Percentiles rank a stretch among this genome's conserved stretches.
Evolutionary conservation across 2,888 invertebrate species (phyloP).

Genomic region (Pyrrhosoma nymphula): DNA sequence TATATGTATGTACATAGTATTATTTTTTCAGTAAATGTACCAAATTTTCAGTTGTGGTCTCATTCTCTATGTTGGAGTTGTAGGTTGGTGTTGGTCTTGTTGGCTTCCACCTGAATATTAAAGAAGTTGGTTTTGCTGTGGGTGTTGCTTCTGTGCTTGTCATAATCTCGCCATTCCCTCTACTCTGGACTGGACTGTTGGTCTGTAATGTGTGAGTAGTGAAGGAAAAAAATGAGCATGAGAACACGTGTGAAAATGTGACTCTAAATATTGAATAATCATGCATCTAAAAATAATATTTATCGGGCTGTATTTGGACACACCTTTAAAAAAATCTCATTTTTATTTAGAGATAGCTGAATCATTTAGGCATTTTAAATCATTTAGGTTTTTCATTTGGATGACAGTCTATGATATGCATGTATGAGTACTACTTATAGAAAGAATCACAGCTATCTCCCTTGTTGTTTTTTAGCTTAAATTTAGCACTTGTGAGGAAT

Average conservation of each 20-base stretch:
- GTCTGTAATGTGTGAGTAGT: constrained; percentile 50
- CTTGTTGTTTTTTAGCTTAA: too few species aligned
- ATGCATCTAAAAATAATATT: too few species aligned
- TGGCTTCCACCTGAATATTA: constrained; percentile 64
- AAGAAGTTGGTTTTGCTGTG: constrained; percentile 36
- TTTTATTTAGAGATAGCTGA: too few species aligned
- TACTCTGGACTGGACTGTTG: constrained; percentile 47
- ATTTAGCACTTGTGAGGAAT: too few species aligned
- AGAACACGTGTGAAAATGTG: neutral
- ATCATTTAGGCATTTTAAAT: too few species aligned
- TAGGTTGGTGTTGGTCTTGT: constrained; percentile 24
- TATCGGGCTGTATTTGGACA: too few species aligned
- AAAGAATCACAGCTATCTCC: too few species aligned
- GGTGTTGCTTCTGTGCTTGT: constrained; percentile 4
- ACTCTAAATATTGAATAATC: neutral
- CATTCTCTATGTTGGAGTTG: neutral
- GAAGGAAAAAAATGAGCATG: neutral
- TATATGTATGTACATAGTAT: too few species aligned
- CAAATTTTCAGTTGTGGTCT: constrained; percentile 19
- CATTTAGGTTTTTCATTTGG: too few species aligned
- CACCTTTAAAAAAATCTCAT: too few species aligned
- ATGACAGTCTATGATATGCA: too few species aligned
- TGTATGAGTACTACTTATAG: too few species aligned
- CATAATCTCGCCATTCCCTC: constrained; percentile 25
- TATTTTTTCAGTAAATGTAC: neutral